Conservation (phyloP, 2,113 vertebrate species). For the Haliaeetus leucogaster region DNA sequence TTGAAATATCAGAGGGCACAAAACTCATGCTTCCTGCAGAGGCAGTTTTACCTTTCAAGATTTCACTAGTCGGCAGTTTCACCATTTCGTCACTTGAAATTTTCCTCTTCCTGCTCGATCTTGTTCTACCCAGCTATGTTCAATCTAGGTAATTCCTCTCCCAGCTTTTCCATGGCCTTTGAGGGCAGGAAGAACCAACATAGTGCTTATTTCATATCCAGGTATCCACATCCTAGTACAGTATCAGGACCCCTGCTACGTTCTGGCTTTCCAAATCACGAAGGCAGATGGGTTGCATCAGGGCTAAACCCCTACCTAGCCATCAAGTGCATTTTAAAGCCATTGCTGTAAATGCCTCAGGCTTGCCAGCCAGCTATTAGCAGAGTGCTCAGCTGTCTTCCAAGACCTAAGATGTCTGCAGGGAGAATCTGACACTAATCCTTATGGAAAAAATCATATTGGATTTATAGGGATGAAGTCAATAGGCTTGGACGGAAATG, state of each 20-base stretch:
- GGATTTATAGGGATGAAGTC: slow-evolving; percentile 63
- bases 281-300: background rate
- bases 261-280: background rate
- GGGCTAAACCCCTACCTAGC: background rate
- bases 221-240: background rate
- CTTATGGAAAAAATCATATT: slow-evolving; percentile 43
- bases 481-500: background rate
- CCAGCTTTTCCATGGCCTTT: background rate
- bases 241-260: fast-evolving
- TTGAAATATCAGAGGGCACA: background rate
- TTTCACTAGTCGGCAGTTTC: background rate
- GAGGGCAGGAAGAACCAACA: background rate
- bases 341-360: background rate
- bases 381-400: slow-evolving; percentile 15
- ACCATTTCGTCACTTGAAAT: background rate
- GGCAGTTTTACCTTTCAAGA: background rate
- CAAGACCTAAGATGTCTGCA: slow-evolving; percentile 39
- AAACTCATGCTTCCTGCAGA: background rate
- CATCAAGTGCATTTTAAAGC: background rate
- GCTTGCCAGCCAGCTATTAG: background rate
- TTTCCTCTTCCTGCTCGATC: background rate
- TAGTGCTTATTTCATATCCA: background rate
- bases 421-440: slow-evolving; percentile 50
- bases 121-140: background rate
- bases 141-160: background rate